These are phyloP conservation scores for Cinara cedri DNA, from an alignment of 2,888 invertebrate genomes.

Conservation along the genomic window DNA sequence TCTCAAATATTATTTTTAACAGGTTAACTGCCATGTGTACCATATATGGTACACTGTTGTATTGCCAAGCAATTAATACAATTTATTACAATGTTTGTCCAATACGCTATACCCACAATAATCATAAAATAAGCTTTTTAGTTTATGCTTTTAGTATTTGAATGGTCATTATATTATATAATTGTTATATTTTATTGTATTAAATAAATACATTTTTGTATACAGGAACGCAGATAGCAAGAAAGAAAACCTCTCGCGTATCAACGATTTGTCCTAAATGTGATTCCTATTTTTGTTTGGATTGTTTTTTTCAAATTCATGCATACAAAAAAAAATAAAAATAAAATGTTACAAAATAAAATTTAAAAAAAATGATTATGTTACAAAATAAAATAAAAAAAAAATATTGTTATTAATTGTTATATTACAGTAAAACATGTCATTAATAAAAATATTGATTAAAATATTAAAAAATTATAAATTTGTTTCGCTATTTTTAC, in stretches of 20 bases:
- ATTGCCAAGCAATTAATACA: background rate
- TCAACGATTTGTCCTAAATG: conserved; percentile 18
- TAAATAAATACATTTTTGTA: conserved; percentile 10
- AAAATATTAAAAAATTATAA: conserved; percentile 21
- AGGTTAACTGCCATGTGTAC: conserved; percentile 21
- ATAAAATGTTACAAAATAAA: too few relatives aligned
- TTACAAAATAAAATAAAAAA: background rate
- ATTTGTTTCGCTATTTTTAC: conserved; percentile 31
- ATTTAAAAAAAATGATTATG: too few relatives aligned
- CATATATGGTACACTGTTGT: conserved; percentile 14
- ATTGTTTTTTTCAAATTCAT: conserved; percentile 26
- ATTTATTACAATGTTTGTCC: conserved; percentile 13
- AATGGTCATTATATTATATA: background rate
- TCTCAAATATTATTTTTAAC: too few relatives aligned
- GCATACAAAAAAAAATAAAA: conserved; percentile 21
- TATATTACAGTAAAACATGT: background rate
- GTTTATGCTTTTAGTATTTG: too few relatives aligned
- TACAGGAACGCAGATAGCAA: conserved; percentile 10
- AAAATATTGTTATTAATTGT: background rate
- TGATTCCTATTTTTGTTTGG: conserved; percentile 16
- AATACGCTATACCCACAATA: too few relatives aligned
- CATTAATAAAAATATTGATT: conserved; percentile 18
- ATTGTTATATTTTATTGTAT: conserved; percentile 18
- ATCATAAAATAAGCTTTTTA: too few relatives aligned
- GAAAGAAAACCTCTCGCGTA: conserved; percentile 24